Evolutionary conservation across 2,113 vertebrate species (phyloP), one percentile per base, ranked within the genome.

Genomic region (Poeciliopsis retropinna): DNA sequence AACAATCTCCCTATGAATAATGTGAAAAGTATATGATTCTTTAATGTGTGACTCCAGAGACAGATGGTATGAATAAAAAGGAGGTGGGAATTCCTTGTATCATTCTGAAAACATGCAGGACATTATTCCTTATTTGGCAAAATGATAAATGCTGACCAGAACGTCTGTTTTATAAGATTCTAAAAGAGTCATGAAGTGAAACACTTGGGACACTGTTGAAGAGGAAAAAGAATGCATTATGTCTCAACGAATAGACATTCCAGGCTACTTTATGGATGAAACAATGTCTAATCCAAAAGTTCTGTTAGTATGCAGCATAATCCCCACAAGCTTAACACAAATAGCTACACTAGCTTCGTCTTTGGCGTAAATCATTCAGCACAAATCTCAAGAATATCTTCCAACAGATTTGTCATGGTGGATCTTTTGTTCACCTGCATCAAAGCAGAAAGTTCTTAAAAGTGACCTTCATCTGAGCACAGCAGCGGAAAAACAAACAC

Each of bases 401-500:
- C 67, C 28, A 3, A 70, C 11, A 17, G 74, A 74, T 82, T 76
- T 69, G 75, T 77, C 15, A 12, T 70, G 30, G 63, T 62, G 60
- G 77, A 73, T 73, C 80, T 87, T 91, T 91, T 83, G 79, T 91
- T 72, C 64, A 22, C 76, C 81, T 72, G 39, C 80, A 87, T 85
- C 84, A 57, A 57, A 62, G 34, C 0, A 17, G 60, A 47, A 47
- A 19, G 44, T 47, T 47, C 14, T 47, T 19, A 47, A 47, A 47
- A 47, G 5, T 47, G 44, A 47, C 44, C 44, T 47, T 47, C 44
- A 17, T 47, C 4, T 5, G 44, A 19, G 44, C 17, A 47, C 17
- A 75, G 78, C 61, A 32, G 31, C 85, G 64, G 68, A 87, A 84
- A 84, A 83, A 73, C 22, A 77, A 37, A 75, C 64, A 75, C 64